A percentile compares a stretch with the other conserved stretches of the same genome.
These are phyloP conservation scores for Tragopan temminckii DNA, from an alignment of 2,797 vertebrate species.

Conservation along the genomic window DNA sequence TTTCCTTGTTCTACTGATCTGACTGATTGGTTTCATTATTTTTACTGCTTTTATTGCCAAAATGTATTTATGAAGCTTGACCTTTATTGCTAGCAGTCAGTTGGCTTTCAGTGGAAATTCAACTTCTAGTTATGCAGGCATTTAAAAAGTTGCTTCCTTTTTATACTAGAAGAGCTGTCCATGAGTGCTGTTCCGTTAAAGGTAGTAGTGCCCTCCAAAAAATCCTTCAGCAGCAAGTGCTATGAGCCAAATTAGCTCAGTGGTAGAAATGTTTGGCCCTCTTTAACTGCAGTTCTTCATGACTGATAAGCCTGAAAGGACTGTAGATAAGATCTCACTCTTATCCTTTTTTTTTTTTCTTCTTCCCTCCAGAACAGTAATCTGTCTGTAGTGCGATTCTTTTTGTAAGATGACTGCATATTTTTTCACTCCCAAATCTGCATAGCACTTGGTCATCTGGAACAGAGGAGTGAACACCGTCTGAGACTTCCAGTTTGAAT, in stretches of 20 bases:
- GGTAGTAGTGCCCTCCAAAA: background rate
- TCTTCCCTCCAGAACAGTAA: background rate
- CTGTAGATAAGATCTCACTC: background rate
- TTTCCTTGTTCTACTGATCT: background rate
- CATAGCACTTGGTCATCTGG: background rate
- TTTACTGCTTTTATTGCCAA: background rate
- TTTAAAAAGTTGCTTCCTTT: background rate
- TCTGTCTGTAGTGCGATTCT: background rate
- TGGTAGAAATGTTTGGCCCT: background rate
- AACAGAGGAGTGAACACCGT: background rate
- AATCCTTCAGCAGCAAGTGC: background rate
- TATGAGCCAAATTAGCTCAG: background rate
- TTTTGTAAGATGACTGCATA: background rate
- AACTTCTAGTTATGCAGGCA: background rate
- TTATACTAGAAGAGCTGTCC: background rate
- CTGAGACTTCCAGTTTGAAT: slow-evolving; percentile 20
- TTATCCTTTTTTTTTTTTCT: background rate
- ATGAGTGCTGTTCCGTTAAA: background rate
- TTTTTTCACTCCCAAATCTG: slow-evolving; percentile 24
- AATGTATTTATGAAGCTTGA: background rate
- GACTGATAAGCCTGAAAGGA: background rate
- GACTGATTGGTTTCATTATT: background rate
- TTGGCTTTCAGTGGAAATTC: background rate
- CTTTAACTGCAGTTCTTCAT: background rate
- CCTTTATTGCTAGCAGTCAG: background rate